Conservation (phyloP, 2,888 invertebrate species). For the Philonicus albiceps region DNA sequence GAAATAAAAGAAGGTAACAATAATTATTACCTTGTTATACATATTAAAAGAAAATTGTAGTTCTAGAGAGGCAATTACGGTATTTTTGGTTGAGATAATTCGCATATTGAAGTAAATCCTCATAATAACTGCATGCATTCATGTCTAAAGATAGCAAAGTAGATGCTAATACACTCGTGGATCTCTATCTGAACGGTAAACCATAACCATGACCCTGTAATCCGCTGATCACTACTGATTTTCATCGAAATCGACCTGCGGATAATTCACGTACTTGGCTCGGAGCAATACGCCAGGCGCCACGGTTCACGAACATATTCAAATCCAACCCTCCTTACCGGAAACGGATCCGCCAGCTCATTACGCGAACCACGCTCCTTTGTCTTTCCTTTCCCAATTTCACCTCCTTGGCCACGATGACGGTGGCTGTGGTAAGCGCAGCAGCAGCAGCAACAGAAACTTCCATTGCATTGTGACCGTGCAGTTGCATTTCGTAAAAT, state of each 20-base stretch:
- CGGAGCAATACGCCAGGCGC: conserved; percentile 25
- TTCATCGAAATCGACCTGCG: background rate
- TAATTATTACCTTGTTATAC: too few relatives aligned
- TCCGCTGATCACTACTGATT: background rate
- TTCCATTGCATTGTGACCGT: background rate
- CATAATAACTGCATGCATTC: background rate
- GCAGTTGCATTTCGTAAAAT: conserved; percentile 35
- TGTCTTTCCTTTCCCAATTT: conserved; percentile 13
- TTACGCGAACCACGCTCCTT: conserved; percentile 1
- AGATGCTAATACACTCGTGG: background rate
- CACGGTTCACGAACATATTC: background rate
- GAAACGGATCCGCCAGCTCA: background rate
- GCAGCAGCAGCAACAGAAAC: background rate
- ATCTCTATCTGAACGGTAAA: background rate
- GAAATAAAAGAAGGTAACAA: too few relatives aligned
- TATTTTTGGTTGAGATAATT: background rate
- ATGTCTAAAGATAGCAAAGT: background rate
- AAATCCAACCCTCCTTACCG: background rate
- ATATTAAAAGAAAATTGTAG: background rate
- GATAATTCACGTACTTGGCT: conserved; percentile 14
- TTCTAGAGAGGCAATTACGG: background rate
- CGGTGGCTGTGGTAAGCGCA: background rate
- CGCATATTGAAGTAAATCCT: background rate
- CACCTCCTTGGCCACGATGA: background rate
- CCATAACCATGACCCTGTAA: background rate